phyloP scores from a whole-genome alignment of 2,888 invertebrate genomes.

The Eupeodes latifasciatus region DNA sequence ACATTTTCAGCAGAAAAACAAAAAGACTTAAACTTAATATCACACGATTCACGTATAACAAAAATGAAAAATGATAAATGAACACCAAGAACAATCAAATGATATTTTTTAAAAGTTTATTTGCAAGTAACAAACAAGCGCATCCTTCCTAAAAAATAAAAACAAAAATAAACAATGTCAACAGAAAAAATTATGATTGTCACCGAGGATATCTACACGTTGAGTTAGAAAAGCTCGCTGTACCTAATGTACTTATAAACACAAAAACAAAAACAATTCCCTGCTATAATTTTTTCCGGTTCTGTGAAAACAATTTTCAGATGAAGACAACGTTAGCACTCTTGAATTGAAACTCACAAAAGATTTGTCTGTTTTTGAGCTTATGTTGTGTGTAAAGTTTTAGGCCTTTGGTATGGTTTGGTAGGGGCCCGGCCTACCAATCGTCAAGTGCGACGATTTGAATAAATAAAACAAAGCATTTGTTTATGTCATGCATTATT shows the following conservation, averaged over 20 bases:
- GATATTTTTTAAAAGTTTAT: background rate
- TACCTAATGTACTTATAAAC: background rate
- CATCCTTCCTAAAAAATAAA: background rate
- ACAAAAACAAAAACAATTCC: background rate
- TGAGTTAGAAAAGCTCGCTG: background rate
- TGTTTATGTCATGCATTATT: conserved; percentile 9
- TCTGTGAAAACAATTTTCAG: background rate
- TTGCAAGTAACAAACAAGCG: conserved; percentile 3
- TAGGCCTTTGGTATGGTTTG: no score
- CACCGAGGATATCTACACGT: background rate
- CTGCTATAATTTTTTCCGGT: conserved; percentile 7
- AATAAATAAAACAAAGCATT: conserved; percentile 42
- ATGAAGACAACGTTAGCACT: conserved; percentile 7
- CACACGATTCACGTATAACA: background rate
- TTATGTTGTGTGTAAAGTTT: background rate
- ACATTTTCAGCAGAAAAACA: background rate
- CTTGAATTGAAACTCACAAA: background rate
- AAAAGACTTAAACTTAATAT: background rate
- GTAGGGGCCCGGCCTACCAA: background rate
- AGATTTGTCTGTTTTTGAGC: conserved; percentile 6
- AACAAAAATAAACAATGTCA: background rate
- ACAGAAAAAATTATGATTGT: conserved; percentile 19
- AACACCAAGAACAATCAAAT: conserved; percentile 1
- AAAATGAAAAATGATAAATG: background rate
- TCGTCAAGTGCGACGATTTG: conserved; percentile 17